These are phyloP conservation scores for Aphelenchoides fujianensis DNA, from an alignment of 1,140 invertebrate genomes.

Conservation along the genomic window DNA sequence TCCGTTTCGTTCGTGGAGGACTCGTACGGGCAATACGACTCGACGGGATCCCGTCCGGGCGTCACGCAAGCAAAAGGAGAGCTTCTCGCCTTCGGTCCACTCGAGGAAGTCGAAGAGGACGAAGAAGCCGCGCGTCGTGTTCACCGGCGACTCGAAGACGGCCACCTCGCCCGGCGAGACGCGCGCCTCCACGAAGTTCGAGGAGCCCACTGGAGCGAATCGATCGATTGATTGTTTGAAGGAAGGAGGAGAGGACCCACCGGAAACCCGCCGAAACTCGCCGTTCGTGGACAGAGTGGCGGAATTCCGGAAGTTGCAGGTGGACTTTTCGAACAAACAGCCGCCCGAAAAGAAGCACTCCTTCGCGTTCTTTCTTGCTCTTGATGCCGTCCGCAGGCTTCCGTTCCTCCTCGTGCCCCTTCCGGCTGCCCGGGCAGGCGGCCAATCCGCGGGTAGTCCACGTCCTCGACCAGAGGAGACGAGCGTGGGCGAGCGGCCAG, in stretches of 20 bases:
- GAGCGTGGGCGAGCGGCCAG: neutral
- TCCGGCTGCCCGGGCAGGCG: neutral
- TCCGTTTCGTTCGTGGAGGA: conserved; percentile 19
- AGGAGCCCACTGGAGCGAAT: conserved; percentile 40
- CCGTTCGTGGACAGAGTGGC: conserved; percentile 25
- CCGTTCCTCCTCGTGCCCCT: neutral
- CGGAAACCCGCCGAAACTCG: conserved; percentile 30
- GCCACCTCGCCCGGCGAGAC: conserved; percentile 40
- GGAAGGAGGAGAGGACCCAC: conserved; percentile 6
- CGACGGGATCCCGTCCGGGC: neutral
- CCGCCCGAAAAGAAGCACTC: conserved; percentile 26
- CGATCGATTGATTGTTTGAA: too few relatives aligned
- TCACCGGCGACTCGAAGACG: conserved; percentile 37
- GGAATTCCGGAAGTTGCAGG: conserved; percentile 40
- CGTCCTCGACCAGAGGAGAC: neutral
- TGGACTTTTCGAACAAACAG: conserved; percentile 48
- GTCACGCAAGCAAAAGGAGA: conserved; percentile 41
- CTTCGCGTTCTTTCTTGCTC: neutral
- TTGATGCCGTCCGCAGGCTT: neutral
- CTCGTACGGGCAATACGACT: conserved; percentile 43
- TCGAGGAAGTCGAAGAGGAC: conserved; percentile 48
- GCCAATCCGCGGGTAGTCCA: neutral
- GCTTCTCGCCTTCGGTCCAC: conserved; percentile 42
- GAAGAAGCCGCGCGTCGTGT: conserved; percentile 31
- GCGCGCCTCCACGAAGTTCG: conserved; percentile 40